phyloP scores from a whole-genome alignment of 1,140 invertebrate species.

The Hyles vespertilio region DNA sequence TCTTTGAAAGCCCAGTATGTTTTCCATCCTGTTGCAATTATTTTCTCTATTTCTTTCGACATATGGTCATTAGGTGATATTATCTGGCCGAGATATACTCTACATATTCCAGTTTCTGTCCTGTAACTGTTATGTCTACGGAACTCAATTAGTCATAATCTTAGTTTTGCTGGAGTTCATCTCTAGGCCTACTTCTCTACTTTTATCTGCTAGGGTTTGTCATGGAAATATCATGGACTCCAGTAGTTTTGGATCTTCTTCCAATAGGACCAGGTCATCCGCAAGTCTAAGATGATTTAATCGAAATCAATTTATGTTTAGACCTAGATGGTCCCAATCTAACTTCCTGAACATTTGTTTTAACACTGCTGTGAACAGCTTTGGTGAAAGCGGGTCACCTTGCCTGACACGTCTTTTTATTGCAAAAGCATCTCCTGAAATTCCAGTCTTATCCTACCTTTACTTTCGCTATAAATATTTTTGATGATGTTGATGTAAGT shows the following conservation, averaged over 20 bases:
- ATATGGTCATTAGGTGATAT: too few relatives aligned
- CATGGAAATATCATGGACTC: too few relatives aligned
- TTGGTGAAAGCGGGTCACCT: conserved; percentile 10
- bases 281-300: conserved; percentile 23
- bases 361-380: conserved; percentile 6
- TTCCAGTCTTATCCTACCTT: conserved; percentile 14
- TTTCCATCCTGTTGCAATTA: too few relatives aligned
- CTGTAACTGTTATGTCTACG: too few relatives aligned
- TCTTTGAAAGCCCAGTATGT: too few relatives aligned
- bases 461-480: conserved; percentile 14
- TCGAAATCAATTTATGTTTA: conserved; percentile 11
- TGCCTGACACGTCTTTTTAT: conserved; percentile 12
- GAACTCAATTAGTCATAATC: conserved; percentile 7
- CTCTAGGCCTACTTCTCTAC: conserved; percentile 18
- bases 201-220: conserved; percentile 15
- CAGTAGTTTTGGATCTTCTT: conserved; percentile 12
- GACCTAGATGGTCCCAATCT: conserved; percentile 5
- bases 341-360: conserved; percentile 10
- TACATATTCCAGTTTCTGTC: too few relatives aligned
- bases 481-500: conserved; percentile 11
- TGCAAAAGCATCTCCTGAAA: conserved; percentile 11
- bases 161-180: conserved; percentile 16
- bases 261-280: conserved; percentile 29
- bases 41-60: too few relatives aligned
- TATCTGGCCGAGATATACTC: too few relatives aligned